Percentiles rank a stretch among this genome's conserved stretches.
Evolutionary conservation across 2,797 vertebrate genomes (phyloP).

Genomic region (Chelon labrosus): DNA sequence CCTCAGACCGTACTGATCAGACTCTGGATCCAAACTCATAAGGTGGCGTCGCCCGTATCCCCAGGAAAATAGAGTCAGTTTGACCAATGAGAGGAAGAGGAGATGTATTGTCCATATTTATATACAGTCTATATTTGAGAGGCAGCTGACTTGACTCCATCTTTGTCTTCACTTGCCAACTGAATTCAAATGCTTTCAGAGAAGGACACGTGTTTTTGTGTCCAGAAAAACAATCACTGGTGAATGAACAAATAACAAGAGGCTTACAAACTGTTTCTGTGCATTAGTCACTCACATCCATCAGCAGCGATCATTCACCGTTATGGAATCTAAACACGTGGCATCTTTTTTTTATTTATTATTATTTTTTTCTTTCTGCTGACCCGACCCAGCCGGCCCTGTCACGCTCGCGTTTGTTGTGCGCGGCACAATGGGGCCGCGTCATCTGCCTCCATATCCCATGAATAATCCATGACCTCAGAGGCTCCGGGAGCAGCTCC

Average conservation of each 20-base stretch:
- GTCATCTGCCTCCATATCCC: conserved; percentile 37
- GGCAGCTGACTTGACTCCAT: too few relatives aligned
- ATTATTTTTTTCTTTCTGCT: conserved; percentile 23
- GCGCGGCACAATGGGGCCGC: conserved; percentile 48
- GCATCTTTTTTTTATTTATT: conserved; percentile 13
- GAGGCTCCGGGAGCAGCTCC: conserved; percentile 46
- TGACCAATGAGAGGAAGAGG: too few relatives aligned
- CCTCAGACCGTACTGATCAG: too few relatives aligned
- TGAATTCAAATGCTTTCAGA: neutral
- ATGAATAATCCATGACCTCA: conserved; percentile 79
- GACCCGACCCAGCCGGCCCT: conserved; percentile 50
- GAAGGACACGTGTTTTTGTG: conserved; percentile 7
- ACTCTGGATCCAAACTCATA: too few relatives aligned
- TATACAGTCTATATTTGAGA: too few relatives aligned
- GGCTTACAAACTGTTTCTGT: conserved; percentile 17
- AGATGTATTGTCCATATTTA: too few relatives aligned
- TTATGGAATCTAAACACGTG: neutral
- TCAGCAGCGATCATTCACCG: conserved; percentile 25
- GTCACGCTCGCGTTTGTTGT: conserved; percentile 40
- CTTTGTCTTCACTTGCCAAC: neutral
- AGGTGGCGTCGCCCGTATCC: too few relatives aligned
- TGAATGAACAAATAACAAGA: conserved; percentile 27
- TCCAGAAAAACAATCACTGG: conserved; percentile 21
- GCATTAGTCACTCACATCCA: neutral
- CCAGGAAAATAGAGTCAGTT: too few relatives aligned